These are phyloP conservation scores for Aphyosemion australe DNA, from an alignment of 2,113 vertebrate genomes.

Conservation along the genomic window DNA sequence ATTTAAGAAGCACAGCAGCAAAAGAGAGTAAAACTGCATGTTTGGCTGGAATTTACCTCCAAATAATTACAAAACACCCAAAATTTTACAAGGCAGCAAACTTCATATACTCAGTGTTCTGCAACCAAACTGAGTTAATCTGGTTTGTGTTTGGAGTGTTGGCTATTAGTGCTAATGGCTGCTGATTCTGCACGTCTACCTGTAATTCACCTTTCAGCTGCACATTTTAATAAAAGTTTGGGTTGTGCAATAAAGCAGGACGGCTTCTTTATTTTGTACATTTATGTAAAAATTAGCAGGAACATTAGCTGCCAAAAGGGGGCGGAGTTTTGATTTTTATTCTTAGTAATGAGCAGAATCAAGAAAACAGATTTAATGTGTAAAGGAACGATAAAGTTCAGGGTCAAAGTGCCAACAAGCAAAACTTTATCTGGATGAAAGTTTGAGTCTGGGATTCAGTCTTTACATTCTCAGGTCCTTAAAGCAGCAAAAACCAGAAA, in stretches of 20 bases:
- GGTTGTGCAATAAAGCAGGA: no score
- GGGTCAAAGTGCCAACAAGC: no score
- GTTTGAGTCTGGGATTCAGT: neutral
- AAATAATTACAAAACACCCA: neutral
- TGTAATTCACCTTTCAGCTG: neutral
- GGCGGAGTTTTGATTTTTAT: neutral
- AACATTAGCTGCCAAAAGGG: neutral
- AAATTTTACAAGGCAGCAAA: neutral
- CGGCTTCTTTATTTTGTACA: no score
- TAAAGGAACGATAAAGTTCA: no score
- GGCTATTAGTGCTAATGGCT: neutral
- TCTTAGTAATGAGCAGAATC: neutral
- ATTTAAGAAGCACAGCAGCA: no score
- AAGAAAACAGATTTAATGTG: neutral
- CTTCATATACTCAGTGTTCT: neutral
- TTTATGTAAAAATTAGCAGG: neutral
- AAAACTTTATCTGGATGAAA: no score
- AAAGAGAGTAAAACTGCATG: neutral
- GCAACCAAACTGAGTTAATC: neutral
- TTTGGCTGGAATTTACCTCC: neutral
- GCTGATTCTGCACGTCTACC: neutral
- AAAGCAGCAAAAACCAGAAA: conserved; percentile 14
- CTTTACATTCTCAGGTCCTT: conserved; percentile 14
- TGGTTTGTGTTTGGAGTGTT: neutral
- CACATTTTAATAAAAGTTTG: neutral